Evolutionary conservation across 64 coral and sea anemone species (phyloP), one percentile per base, ranked within the genome.

Genomic region (Stichodactyla mertensii): DNA sequence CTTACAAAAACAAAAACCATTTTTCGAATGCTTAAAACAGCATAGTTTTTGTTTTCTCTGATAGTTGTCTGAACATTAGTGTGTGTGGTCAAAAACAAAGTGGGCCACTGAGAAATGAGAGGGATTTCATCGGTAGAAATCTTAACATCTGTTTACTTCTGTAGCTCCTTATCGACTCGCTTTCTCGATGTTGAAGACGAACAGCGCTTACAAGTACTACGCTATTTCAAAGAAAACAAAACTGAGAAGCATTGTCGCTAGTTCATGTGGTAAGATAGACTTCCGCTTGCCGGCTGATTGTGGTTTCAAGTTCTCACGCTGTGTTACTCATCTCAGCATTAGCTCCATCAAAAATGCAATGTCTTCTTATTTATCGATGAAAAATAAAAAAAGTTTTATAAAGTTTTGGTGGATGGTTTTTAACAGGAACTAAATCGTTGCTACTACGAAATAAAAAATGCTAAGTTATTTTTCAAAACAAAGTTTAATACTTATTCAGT

Each of bases 1-100:
- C 60, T 55, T 85, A 85, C 31, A 58, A 13, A 61, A 85, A 85
- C 83, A 85, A 85, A 64, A 27, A 16, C 57, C 83, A 18, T 61
- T 85, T 85, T 85, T 6, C 10, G 36, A 23, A 20, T 81, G 77
- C 78, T 81, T 81, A 81, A 53, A 81, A 52, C 53, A 81, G 36
- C 78, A 81, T 7, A 6, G 4, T 6, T 54, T 19, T 0, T 81
- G n/a, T 81, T 81, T 55, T 81, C 78, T 81, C 19, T 53, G 78
- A 53, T 51, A 81, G 53, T 81, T 55, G 15, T 20, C 52, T 20
- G 51, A 1, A 16, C 51, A 18, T 13, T 53, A 16, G 52, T 20
- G 78, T 55, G 78, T 81, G 78, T 81, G 78, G 78, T 12, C 78
- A 71, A 71, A 22, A 71, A 45, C 36, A 71, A 20, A 11, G 19